phyloP scores from a whole-genome alignment of 1,140 invertebrate species.

The Gryllus bimaculatus region DNA sequence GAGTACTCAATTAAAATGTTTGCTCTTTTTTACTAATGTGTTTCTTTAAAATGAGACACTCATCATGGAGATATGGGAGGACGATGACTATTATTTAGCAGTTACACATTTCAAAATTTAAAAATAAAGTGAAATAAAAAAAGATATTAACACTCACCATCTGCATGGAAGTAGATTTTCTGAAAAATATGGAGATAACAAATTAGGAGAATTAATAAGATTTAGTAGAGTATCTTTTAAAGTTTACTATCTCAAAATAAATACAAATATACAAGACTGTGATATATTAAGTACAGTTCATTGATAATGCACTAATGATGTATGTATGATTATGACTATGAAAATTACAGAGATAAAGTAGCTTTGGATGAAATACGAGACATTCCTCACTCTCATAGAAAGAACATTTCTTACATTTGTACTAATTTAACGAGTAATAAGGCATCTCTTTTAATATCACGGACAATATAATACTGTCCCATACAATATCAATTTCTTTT shows the following conservation, averaged over 20 bases:
- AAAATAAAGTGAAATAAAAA: no score
- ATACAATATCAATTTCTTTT: background rate
- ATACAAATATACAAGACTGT: constrained; percentile 2
- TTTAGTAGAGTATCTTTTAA: background rate
- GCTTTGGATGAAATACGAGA: background rate
- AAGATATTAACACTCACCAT: no score
- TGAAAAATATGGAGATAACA: background rate
- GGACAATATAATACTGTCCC: background rate
- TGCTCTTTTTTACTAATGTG: no score
- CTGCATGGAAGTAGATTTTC: no score
- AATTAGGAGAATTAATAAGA: background rate
- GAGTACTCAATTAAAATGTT: no score
- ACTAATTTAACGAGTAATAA: background rate
- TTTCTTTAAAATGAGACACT: no score
- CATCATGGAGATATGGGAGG: no score
- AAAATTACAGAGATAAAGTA: background rate
- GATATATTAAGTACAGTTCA: background rate
- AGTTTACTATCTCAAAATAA: constrained; percentile 1
- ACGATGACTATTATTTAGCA: no score
- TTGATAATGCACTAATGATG: background rate
- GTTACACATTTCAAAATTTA: no score
- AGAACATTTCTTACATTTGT: background rate
- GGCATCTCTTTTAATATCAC: background rate
- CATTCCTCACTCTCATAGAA: background rate
- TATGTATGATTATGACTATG: background rate